Conservation (phyloP, 2,888 invertebrate species). For the Anticlea derivata region DNA sequence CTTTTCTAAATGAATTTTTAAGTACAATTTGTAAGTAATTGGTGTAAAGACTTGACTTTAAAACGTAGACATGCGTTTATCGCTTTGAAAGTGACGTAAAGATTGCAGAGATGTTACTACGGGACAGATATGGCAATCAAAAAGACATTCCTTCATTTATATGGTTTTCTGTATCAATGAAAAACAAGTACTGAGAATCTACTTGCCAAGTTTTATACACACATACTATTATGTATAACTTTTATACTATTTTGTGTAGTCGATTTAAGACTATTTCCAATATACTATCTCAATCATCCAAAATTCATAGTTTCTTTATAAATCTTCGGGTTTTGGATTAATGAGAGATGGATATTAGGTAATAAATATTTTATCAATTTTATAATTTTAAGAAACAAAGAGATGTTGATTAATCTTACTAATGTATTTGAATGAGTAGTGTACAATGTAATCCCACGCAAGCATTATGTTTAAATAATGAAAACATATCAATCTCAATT, state of each 20-base stretch:
- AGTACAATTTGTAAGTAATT: conserved; percentile 15
- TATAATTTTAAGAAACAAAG: not conserved
- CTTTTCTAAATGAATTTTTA: conserved; percentile 30
- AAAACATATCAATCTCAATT: conserved; percentile 26
- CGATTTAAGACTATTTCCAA: not conserved
- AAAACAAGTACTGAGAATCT: conserved; percentile 11
- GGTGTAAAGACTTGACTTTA: conserved; percentile 12
- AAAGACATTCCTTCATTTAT: conserved; percentile 22
- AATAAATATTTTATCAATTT: too few species aligned
- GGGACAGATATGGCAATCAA: not conserved
- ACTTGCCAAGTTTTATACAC: conserved; percentile 22
- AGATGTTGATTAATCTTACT: conserved; percentile 4
- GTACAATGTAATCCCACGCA: conserved; percentile 12
- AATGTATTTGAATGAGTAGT: conserved; percentile 7
- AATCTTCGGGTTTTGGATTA: not conserved
- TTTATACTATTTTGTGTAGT: not conserved
- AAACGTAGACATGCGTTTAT: conserved; percentile 5
- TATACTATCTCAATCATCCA: not conserved
- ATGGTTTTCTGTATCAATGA: conserved; percentile 7
- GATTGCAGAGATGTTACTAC: not conserved
- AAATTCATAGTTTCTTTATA: not conserved
- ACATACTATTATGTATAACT: not conserved
- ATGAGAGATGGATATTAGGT: too few species aligned
- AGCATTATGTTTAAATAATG: conserved; percentile 9
- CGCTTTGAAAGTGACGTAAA: not conserved